Base-by-base conservation (phyloP, 2,797 vertebrate species). In the Phrynocephalus guinanensis region DNA sequence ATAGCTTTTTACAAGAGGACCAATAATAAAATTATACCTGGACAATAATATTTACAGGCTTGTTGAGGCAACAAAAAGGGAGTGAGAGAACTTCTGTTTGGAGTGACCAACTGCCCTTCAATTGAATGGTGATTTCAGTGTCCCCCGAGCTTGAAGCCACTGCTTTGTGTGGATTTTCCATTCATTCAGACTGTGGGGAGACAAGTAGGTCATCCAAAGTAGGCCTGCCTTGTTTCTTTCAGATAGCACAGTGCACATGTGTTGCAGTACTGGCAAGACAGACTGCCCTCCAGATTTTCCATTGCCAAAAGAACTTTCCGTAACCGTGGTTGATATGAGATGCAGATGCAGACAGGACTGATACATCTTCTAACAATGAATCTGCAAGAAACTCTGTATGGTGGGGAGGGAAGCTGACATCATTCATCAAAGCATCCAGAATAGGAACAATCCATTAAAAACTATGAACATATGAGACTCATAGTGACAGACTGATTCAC, bases 141-240 rank as follows among this genome's bases (percentile, higher is more conserved):
- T 63, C 60, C 68, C n/a, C 68, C n/a, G n/a, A 13, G 68, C 28
- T 71, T 71, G 68, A 71, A 71, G 26, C 26, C n/a, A 13, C 7
- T 71, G 68, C n/a, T 71, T 71, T 71, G 26, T 28, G n/a, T 71
- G 68, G 68, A 71, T 72, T 83, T 72, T 24, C 70, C 79, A 82
- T 13, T 13, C 38, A 82, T 68, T 26, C 33, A 68, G 66, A 16
- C 15, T 68, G 22, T 11, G 10, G 80, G 11, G 68, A 26, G 38
- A 48, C 3, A 80, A 66, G 30, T 4, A 38, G 30, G 3, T 24
- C n/a, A 33, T 38, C 22, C 26, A 48, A 6, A 78, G 33, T 38
- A 4, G 44, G 11, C 2, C 13, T 68, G 76, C 60, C 24, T 6
- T 82, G 9, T 73, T 73, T 73, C 3, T 30, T 15, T 48, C 10